Conservation (phyloP, 2,888 invertebrate species). For the Macroteleia sp. region DNA sequence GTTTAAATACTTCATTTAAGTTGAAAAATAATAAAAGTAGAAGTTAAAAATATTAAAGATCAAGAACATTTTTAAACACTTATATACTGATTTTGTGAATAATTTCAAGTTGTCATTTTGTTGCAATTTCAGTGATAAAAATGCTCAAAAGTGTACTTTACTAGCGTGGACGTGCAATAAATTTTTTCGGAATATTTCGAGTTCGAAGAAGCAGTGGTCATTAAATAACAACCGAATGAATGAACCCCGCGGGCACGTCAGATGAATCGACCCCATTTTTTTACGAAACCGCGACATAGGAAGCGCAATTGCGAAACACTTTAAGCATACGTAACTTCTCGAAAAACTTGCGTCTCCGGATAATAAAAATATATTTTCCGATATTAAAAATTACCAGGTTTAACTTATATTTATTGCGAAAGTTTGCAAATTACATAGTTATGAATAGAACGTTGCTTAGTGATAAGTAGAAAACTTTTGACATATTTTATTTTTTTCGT, state of each 20-base stretch:
- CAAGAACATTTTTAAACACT: no score
- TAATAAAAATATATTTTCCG: constrained; percentile 22
- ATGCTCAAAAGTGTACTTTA: constrained; percentile 29
- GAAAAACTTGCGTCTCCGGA: no score
- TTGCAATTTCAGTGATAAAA: constrained; percentile 3
- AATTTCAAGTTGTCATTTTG: no score
- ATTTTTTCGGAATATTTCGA: constrained; percentile 14
- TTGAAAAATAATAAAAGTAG: no score
- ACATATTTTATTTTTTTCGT: constrained; percentile 41
- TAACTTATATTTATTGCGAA: constrained; percentile 50
- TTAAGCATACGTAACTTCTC: background rate
- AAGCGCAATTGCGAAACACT: constrained; percentile 7
- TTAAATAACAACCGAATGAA: constrained; percentile 31
- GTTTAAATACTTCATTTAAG: no score
- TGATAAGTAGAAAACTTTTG: constrained; percentile 57
- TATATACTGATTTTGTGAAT: no score
- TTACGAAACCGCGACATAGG: background rate
- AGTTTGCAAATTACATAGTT: constrained; percentile 35
- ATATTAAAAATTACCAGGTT: constrained; percentile 28
- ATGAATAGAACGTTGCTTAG: constrained; percentile 49
- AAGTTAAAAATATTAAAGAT: no score
- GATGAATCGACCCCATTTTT: constrained; percentile 16
- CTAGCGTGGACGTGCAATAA: constrained; percentile 10
- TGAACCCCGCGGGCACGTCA: constrained; percentile 17
- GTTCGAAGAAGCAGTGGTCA: constrained; percentile 17